phyloP scores from a whole-genome alignment of 2,888 invertebrate genomes.

The Yponomeuta cagnagella region DNA sequence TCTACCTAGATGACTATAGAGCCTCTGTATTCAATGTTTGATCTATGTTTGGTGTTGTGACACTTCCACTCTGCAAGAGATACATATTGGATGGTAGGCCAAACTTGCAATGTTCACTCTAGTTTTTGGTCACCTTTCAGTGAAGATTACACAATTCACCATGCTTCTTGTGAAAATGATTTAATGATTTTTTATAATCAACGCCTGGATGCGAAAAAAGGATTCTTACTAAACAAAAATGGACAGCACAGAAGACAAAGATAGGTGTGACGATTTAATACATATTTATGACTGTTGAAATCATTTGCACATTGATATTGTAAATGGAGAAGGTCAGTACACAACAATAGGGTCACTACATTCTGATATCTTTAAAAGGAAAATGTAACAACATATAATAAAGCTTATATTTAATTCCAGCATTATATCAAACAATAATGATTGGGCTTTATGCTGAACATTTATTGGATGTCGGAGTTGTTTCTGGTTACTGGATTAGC shows the following conservation, averaged over 20 bases:
- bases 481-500: slow-evolving; percentile 55
- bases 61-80: slow-evolving; percentile 1
- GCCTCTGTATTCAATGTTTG: not conserved
- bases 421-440: slow-evolving; percentile 63
- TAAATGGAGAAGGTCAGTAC: slow-evolving; percentile 67
- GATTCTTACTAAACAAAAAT: slow-evolving; percentile 18
- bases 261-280: slow-evolving; percentile 18
- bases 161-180: slow-evolving; percentile 49
- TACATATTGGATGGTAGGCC: slow-evolving; percentile 22
- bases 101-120: slow-evolving; percentile 48
- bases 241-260: slow-evolving; percentile 23
- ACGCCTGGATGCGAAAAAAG: slow-evolving; percentile 22
- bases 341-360: slow-evolving; percentile 53
- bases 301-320: slow-evolving; percentile 42
- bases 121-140: slow-evolving; percentile 70
- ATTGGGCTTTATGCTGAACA: slow-evolving; percentile 68
- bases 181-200: slow-evolving; percentile 34
- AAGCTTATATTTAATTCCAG: slow-evolving; percentile 76
- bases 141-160: slow-evolving; percentile 56
- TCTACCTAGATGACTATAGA: too few species aligned
- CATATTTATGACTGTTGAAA: slow-evolving; percentile 28
- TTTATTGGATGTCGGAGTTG: slow-evolving; percentile 67
- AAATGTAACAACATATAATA: slow-evolving; percentile 60
- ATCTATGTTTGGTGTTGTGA: slow-evolving; percentile 4
- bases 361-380: slow-evolving; percentile 54